Percentiles rank a stretch among this genome's conserved stretches.
Evolutionary conservation across 2,888 invertebrate species (phyloP).

Genomic region (Prosapia bicincta): DNA sequence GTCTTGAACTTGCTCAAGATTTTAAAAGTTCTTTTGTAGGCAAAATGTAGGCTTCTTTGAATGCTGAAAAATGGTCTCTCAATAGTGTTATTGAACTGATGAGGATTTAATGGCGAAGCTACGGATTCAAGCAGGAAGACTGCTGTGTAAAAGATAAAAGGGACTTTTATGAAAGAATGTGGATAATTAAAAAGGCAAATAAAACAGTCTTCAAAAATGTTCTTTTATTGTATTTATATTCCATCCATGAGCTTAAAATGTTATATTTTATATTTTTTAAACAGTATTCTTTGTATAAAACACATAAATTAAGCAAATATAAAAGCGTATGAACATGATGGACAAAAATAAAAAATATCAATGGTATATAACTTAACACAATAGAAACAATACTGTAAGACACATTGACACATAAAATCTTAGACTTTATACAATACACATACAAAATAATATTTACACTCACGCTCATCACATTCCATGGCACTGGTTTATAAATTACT

Average conservation of each 20-base stretch:
- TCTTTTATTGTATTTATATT: not conserved
- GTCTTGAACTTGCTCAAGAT: too few species aligned
- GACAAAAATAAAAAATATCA: not conserved
- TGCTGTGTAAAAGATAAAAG: too few species aligned
- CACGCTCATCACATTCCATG: not conserved
- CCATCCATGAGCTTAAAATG: not conserved
- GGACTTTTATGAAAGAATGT: too few species aligned
- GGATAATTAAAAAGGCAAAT: too few species aligned
- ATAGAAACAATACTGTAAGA: not conserved
- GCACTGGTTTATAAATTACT: not conserved
- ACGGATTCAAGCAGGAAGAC: too few species aligned
- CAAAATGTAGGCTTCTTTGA: too few species aligned
- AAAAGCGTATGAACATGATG: not conserved
- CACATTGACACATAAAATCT: not conserved
- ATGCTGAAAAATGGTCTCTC: too few species aligned
- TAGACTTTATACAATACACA: too few species aligned
- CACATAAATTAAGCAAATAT: conserved; percentile 25
- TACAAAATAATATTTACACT: not conserved
- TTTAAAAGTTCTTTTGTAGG: too few species aligned
- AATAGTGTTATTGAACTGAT: too few species aligned
- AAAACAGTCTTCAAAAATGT: not conserved
- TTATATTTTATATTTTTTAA: not conserved
- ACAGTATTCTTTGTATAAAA: conserved; percentile 20
- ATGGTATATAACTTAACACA: not conserved
- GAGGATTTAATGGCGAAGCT: too few species aligned